Evolutionary conservation across 2,797 vertebrate species (phyloP), one percentile per base, ranked within the genome.

Genomic region (Cacajao melanocephalus): DNA sequence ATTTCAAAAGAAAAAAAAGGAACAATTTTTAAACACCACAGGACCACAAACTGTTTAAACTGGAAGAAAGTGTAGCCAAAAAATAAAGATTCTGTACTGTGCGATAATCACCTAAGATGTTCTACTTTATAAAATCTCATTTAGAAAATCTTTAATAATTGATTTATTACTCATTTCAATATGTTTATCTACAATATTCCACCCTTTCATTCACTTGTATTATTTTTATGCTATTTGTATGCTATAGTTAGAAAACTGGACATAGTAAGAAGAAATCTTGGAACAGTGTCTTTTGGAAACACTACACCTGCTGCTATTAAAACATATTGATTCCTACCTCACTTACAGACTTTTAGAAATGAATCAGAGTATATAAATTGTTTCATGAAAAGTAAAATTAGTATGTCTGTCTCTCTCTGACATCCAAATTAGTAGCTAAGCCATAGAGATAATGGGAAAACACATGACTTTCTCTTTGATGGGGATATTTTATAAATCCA

Each of bases 261-360:
- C 8, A 78, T 36, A 52, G 5, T 92, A 9, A 73, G 9, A 88
- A 58, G 28, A 92, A 83, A 95, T 94, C 39, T 94, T 88, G 72
- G n/a, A 90, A 84, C 64, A n/a, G 1, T 94, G 24, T 85, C 28
- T 92, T 94, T 92, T 95, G 22, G 92, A 95, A 95, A 87, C 13
- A 79, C 19, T 92, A 17, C 12, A 76, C 57, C 19, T 87, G 4
- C 12, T 92, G 1, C 57, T 93, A 64, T 52, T 73, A 90, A 87
- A 70, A 36, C 76, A 72, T 95, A 48, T 61, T 94, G 36, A 83
- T 13, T 96, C 8, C 24, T 55, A n/a, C 9, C 44, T 94, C 64
- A 70, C 44, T 90, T 93, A 86, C 78, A 13, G 94, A 96, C 80
- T 84, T 88, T 95, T 94, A 50, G 24, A 97, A 93, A 50, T 48